These are phyloP conservation scores for Exephanes ischioxanthus DNA, from an alignment of 2,888 invertebrate genomes.

Conservation along the genomic window DNA sequence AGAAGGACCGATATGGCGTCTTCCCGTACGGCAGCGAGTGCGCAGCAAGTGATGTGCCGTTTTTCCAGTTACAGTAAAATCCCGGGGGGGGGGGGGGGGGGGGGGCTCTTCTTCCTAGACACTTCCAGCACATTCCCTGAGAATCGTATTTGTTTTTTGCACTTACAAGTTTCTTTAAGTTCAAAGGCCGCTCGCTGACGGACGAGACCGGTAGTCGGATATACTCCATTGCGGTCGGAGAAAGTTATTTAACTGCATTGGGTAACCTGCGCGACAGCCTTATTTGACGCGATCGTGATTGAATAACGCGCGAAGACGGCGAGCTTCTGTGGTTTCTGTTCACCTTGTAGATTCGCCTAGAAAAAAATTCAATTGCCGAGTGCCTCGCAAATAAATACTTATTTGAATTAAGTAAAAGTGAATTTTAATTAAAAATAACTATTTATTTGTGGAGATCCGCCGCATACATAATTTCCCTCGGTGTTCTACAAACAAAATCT, in stretches of 20 bases:
- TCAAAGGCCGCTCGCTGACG: slow-evolving; percentile 33
- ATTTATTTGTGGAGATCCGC: neutral
- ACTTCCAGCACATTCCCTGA: neutral
- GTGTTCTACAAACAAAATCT: no score
- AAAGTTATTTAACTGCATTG: slow-evolving; percentile 69
- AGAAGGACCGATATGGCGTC: no score
- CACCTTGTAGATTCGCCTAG: neutral
- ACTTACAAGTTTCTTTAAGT: slow-evolving; percentile 25
- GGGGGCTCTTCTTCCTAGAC: neutral
- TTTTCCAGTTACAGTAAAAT: no score
- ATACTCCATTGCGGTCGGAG: slow-evolving; percentile 51
- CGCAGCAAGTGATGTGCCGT: no score
- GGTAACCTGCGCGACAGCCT: slow-evolving; percentile 57
- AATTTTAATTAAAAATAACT: neutral
- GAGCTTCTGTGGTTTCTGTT: neutral
- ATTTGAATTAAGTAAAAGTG: no score
- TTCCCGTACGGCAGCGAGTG: no score
- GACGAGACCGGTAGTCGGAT: slow-evolving; percentile 50
- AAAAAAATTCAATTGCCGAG: neutral
- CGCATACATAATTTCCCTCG: neutral
- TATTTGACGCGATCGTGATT: slow-evolving; percentile 58
- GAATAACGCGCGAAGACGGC: slow-evolving; percentile 55
- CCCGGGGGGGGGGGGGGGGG: no score
- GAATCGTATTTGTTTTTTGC: neutral
- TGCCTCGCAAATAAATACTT: no score